phyloP scores from a whole-genome alignment of 1,140 invertebrate species.

The Ceratosolen solmsi region DNA sequence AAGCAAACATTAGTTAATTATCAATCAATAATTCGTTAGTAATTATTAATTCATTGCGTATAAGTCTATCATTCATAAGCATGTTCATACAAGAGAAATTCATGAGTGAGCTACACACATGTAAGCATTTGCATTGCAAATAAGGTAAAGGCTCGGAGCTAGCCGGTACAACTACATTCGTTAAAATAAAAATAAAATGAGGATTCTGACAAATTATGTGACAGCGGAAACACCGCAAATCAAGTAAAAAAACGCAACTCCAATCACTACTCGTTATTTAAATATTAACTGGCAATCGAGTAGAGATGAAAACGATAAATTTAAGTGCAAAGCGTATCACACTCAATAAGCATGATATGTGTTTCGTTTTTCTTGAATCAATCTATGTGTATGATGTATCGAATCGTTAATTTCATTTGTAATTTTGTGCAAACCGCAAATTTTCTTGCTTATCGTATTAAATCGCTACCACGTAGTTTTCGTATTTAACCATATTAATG shows the following conservation, averaged over 20 bases:
- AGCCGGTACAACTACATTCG: constrained; percentile 72
- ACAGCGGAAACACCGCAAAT: constrained; percentile 53
- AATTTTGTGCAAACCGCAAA: constrained; percentile 3
- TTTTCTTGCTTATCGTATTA: constrained; percentile 26
- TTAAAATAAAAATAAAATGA: constrained; percentile 39
- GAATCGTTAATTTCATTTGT: constrained; percentile 20
- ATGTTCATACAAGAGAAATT: constrained; percentile 32
- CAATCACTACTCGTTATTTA: constrained; percentile 66
- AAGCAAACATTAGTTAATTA: constrained; percentile 1
- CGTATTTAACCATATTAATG: not conserved
- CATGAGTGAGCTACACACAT: constrained; percentile 18
- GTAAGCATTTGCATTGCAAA: constrained; percentile 35
- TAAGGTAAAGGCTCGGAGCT: constrained; percentile 67
- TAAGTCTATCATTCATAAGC: constrained; percentile 36
- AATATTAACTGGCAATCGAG: constrained; percentile 68
- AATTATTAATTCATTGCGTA: constrained; percentile 8
- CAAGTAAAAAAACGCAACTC: constrained; percentile 68
- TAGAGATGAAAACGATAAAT: constrained; percentile 53
- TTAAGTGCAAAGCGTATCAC: constrained; percentile 45
- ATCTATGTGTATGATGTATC: constrained; percentile 1
- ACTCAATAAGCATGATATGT: constrained; percentile 32
- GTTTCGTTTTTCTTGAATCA: constrained; percentile 11
- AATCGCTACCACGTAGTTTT: constrained; percentile 37
- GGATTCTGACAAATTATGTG: constrained; percentile 34
- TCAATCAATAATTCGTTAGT: constrained; percentile 18